Conservation (phyloP, 1,140 invertebrate genomes). For the Drosophila virilis region DNA sequence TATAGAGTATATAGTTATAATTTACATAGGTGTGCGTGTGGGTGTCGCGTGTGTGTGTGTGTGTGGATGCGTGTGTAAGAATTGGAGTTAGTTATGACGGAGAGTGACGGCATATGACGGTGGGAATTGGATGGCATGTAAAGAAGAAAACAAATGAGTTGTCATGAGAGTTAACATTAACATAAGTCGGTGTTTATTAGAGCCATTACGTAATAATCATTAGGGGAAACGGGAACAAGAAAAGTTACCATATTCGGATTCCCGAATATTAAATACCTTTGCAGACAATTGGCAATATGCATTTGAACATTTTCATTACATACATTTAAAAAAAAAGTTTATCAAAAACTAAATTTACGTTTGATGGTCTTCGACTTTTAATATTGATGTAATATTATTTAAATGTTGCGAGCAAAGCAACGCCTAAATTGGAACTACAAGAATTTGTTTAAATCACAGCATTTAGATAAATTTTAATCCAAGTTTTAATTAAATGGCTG, state of each 20-base stretch:
- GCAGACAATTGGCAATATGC: too few relatives aligned
- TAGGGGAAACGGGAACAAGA: neutral
- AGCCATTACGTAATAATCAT: constrained; percentile 4
- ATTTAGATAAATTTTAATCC: too few relatives aligned
- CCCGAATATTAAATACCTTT: neutral
- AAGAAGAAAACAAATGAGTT: constrained; percentile 68
- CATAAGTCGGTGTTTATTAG: constrained; percentile 35
- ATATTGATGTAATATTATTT: too few relatives aligned
- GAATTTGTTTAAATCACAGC: too few relatives aligned
- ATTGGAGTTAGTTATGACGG: constrained; percentile 46
- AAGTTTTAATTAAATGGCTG: too few relatives aligned
- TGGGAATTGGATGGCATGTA: constrained; percentile 80
- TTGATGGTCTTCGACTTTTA: too few relatives aligned
- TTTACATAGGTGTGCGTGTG: constrained; percentile 1
- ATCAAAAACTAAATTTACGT: too few relatives aligned
- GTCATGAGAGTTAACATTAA: constrained; percentile 55
- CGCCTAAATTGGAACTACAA: too few relatives aligned
- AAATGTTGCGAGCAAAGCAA: too few relatives aligned
- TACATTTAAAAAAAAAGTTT: too few relatives aligned
- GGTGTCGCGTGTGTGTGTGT: neutral
- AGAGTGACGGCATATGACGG: constrained; percentile 50
- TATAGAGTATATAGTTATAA: constrained; percentile 2
- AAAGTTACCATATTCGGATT: neutral
- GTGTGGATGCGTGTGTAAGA: constrained; percentile 1
- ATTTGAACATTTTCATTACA: too few relatives aligned